These are phyloP conservation scores for Prosapia bicincta DNA, from an alignment of 2,888 invertebrate species.

Conservation along the genomic window DNA sequence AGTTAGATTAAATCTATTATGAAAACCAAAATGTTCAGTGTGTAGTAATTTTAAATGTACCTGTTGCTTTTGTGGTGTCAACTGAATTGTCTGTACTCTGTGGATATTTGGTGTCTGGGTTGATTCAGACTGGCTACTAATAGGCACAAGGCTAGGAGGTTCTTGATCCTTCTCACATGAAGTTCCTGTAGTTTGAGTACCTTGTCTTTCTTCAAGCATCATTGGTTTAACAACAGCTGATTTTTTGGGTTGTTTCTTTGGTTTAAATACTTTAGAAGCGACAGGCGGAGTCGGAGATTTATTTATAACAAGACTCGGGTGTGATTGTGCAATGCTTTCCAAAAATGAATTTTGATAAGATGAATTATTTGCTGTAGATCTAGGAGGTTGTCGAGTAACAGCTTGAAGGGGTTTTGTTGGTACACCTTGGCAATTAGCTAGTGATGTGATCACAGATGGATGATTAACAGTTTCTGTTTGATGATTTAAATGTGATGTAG, in stretches of 20 bases:
- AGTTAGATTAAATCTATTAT: too few species aligned
- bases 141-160: conserved; percentile 38
- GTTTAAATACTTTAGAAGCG: conserved; percentile 34
- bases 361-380: conserved; percentile 5
- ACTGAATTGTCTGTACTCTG: conserved; percentile 67
- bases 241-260: conserved; percentile 39
- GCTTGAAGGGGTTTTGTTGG: conserved; percentile 19
- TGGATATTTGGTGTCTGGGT: conserved; percentile 47
- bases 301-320: conserved; percentile 41
- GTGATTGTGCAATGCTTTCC: conserved; percentile 41
- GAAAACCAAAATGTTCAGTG: too few species aligned
- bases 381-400: conserved; percentile 15
- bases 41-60: too few species aligned
- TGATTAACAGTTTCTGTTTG: conserved; percentile 19
- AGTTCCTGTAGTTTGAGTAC: conserved; percentile 5
- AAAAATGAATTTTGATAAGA: conserved; percentile 38
- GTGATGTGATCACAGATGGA: conserved; percentile 27
- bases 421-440: conserved; percentile 25
- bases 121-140: conserved; percentile 31
- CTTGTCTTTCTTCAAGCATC: conserved; percentile 39
- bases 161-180: conserved; percentile 32
- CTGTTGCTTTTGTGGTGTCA: conserved; percentile 70
- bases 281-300: conserved; percentile 35
- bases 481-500: conserved; percentile 16
- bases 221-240: conserved; percentile 42